phyloP scores from a whole-genome alignment of 2,113 vertebrate species.

The Psilopogon haemacephalus region DNA sequence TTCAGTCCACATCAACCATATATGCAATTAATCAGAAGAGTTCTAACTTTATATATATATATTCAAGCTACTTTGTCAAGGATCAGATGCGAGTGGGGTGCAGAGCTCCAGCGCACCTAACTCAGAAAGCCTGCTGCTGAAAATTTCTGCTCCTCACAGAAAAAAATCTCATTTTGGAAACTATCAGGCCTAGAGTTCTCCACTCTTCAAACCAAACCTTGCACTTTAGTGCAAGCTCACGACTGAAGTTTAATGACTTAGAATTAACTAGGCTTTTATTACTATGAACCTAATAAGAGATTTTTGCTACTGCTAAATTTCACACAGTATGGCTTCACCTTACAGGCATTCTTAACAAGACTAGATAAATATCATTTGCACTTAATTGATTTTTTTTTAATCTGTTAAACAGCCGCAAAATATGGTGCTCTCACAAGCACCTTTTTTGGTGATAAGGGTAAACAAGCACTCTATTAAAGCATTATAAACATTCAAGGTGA shows the following conservation, averaged over 20 bases:
- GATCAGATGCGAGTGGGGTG: background rate
- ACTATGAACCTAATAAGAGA: background rate
- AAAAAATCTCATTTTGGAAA: background rate
- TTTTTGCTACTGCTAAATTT: background rate
- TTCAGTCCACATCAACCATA: background rate
- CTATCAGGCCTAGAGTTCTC: background rate
- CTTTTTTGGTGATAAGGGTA: constrained; percentile 62
- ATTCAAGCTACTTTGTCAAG: background rate
- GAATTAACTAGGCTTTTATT: background rate
- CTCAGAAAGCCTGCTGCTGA: background rate
- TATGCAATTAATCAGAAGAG: background rate
- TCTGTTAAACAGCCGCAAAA: constrained; percentile 45
- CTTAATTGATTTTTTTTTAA: constrained; percentile 23
- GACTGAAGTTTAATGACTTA: background rate
- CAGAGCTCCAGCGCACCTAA: background rate
- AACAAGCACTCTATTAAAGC: constrained; percentile 68
- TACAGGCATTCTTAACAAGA: constrained; percentile 34
- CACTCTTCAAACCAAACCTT: background rate
- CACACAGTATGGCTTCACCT: constrained; percentile 15
- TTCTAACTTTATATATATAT: background rate
- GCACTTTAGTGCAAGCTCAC: background rate
- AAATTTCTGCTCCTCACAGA: background rate
- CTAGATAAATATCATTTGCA: constrained; percentile 56
- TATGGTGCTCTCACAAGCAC: constrained; percentile 1
- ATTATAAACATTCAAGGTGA: constrained; percentile 33